Conservation (phyloP, 2,113 vertebrate species). For the Coregonus clupeaformis region DNA sequence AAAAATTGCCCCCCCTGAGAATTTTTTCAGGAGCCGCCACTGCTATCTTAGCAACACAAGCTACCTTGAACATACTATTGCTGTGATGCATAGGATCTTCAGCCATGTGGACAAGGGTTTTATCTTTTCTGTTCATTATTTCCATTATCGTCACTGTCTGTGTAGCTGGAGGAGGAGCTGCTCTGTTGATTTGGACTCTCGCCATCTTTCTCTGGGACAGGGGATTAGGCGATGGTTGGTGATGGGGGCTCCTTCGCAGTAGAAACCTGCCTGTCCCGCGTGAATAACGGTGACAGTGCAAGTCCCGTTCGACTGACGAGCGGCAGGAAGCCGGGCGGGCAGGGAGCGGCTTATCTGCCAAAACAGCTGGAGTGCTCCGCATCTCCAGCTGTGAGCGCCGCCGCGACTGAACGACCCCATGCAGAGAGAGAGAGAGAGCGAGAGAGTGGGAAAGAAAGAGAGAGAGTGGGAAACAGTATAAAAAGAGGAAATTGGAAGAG, state of each 20-base stretch:
- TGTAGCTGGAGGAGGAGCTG: constrained; percentile 29
- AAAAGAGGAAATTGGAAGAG: not conserved
- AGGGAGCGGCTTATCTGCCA: constrained; percentile 64
- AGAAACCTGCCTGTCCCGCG: constrained; percentile 28
- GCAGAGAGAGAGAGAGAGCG: constrained; percentile 53
- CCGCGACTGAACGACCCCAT: constrained; percentile 43
- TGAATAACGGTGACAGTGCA: constrained; percentile 34
- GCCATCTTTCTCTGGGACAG: constrained; percentile 1
- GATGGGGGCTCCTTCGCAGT: constrained; percentile 13
- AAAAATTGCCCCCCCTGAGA: too few species aligned
- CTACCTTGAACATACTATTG: too few species aligned
- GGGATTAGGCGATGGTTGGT: constrained; percentile 27
- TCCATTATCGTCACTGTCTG: not conserved
- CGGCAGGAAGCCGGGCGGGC: constrained; percentile 51
- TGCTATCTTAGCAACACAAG: too few species aligned
- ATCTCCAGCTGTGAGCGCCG: constrained; percentile 45
- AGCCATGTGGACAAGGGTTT: not conserved
- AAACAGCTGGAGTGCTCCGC: constrained; percentile 62
- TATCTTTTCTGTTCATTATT: not conserved
- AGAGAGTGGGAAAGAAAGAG: constrained; percentile 55
- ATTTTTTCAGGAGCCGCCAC: too few species aligned
- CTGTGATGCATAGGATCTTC: too few species aligned
- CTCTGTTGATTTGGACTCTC: constrained; percentile 16
- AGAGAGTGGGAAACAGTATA: constrained; percentile 33
- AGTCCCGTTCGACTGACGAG: constrained; percentile 50